Base-by-base conservation (phyloP, 1,140 invertebrate species). In the Anastrepha obliqua region DNA sequence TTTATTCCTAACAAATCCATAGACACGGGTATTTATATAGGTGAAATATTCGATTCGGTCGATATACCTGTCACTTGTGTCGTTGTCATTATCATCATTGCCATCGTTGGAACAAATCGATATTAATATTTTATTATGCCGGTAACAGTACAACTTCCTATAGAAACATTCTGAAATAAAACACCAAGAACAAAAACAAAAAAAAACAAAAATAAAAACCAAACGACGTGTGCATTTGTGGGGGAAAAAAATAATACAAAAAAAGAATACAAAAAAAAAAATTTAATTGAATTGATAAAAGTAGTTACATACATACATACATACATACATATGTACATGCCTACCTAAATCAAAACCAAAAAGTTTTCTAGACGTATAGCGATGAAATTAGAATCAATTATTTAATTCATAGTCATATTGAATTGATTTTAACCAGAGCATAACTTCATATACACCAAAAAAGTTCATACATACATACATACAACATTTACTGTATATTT, bases 401-500 rank as follows among this genome's bases (percentile, higher is more conserved):
- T 74, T 74, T 51, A 74, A 74, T 47, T 74, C 42, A 4, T 47
- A 55, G 47, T 51, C n/a, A 20, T n/a, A 55, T 44, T 81, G 51
- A 29, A 81, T 81, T 81, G 74, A 81, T 81, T 81, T 81, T 81
- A 81, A 81, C 74, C 74, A 81, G 74, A 81, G 74, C 74, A 81
- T 81, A 55, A 81, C 44, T 81, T 81, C 74, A 81, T 81, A 81
- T 51, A 86, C 58, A 86, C 85, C 39, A 64, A 15, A 17, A 60
- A 86, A 7, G 20, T 20, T 51, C 47, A 44, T 29, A 51, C 44
- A 47, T 51, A 81, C 5, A n/a, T 81, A 81, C 44, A 60, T 64
- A 62, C 29, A 6, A 9, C 29, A 85, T 39, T n/a, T 29, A 55
- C 20, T 11, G n/a, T 81, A 51, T 47, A 81, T 55, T n/a, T 81